Conservation (phyloP, 1,140 invertebrate species). For the Hermatobates lingyangjiaoensis region DNA sequence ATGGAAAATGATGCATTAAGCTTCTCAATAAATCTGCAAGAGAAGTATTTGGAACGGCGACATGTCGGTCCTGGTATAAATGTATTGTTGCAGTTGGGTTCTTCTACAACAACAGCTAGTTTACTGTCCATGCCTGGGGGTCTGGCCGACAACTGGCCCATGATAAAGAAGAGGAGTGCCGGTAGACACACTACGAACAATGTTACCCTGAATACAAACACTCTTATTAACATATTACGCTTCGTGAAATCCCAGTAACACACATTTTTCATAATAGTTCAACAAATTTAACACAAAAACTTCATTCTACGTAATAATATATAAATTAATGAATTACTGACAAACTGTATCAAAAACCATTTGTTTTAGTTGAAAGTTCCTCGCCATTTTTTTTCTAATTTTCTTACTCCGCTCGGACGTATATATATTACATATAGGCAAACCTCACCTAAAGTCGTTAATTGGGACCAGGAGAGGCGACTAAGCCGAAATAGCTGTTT, state of each 20-base stretch:
- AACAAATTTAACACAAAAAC: background rate
- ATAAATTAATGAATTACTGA: no score
- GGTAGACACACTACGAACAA: constrained; percentile 37
- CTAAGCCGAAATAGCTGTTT: no score
- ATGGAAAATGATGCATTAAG: background rate
- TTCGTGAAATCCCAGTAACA: background rate
- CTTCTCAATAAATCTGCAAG: constrained; percentile 5
- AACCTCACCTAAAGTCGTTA: no score
- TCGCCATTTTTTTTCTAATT: no score
- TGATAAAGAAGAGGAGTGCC: constrained; percentile 34
- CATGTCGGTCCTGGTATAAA: background rate
- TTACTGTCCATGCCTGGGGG: background rate
- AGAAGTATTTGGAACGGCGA: background rate
- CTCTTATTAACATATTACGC: background rate
- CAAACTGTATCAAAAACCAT: no score
- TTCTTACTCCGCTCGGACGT: no score
- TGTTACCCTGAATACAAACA: constrained; percentile 22
- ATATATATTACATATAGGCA: no score
- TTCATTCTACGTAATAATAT: background rate
- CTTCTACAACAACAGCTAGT: constrained; percentile 6
- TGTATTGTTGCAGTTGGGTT: constrained; percentile 3
- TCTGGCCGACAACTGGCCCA: constrained; percentile 31
- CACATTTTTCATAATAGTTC: background rate
- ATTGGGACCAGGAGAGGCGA: no score
- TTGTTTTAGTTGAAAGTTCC: no score